Conservation (phyloP, 2,113 vertebrate species). For the Nothocercus nigrocapillus region DNA sequence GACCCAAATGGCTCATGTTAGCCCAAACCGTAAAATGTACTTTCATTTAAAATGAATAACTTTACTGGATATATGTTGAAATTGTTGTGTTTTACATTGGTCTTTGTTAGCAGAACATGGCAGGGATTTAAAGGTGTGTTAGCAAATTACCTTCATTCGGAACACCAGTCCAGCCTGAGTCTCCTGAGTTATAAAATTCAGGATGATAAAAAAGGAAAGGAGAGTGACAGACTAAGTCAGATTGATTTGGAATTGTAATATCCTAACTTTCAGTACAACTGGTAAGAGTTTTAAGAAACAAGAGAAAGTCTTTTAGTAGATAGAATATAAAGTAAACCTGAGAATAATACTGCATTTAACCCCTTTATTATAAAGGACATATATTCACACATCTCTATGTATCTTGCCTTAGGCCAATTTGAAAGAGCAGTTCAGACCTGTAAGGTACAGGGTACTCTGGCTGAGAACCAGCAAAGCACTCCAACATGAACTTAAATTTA, state of each 20-base stretch:
- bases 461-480: conserved; percentile 45
- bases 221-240: not conserved
- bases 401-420: conserved; percentile 14
- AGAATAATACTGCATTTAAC: conserved; percentile 28
- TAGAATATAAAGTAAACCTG: conserved; percentile 10
- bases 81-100: not conserved
- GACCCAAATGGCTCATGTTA: not conserved
- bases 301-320: not conserved
- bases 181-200: conserved; percentile 2
- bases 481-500: not conserved
- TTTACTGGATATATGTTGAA: not conserved
- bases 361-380: not conserved
- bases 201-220: not conserved
- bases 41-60: not conserved
- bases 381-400: not conserved
- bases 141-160: conserved; percentile 26
- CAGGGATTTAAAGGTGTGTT: not conserved
- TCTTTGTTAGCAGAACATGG: conserved; percentile 33
- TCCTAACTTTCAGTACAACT: not conserved
- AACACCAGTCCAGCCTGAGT: not conserved
- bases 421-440: conserved; percentile 6
- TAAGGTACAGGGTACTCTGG: conserved; percentile 6
- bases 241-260: conserved; percentile 15
- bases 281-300: not conserved
- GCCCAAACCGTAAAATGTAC: not conserved